A percentile compares a stretch with the other conserved stretches of the same genome.
phyloP scores from a whole-genome alignment of 2,888 invertebrate species.

The Cephus nigrinus region DNA sequence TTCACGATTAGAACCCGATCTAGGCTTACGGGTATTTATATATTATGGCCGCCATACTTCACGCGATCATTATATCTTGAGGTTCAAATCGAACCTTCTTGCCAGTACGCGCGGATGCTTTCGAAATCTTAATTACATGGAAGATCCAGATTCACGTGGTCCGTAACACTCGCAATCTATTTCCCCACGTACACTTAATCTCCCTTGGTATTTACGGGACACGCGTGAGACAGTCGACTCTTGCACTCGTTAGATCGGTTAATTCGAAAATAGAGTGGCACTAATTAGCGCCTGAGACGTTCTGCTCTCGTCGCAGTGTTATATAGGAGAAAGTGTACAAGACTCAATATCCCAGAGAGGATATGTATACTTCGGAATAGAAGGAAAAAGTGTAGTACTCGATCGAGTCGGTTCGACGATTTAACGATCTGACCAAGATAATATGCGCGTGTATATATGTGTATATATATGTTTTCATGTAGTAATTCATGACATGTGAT shows the following conservation, averaged over 20 bases:
- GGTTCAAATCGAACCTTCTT: neutral
- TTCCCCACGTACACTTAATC: neutral
- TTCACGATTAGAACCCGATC: neutral
- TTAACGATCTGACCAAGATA: neutral
- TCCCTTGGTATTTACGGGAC: neutral
- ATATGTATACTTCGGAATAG: neutral
- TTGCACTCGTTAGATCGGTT: neutral
- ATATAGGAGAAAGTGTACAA: neutral
- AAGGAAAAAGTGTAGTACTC: neutral
- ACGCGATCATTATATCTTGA: neutral
- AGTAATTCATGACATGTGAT: neutral
- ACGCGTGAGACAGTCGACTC: neutral
- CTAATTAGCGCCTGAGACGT: neutral
- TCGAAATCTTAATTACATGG: neutral
- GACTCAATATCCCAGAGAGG: neutral
- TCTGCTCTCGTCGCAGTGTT: neutral
- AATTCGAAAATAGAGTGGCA: constrained; percentile 2
- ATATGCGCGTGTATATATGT: neutral
- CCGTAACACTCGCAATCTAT: neutral
- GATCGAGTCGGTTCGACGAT: neutral
- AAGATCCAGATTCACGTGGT: neutral
- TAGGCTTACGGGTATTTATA: neutral
- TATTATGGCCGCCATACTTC: neutral
- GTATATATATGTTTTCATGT: neutral
- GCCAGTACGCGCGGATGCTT: neutral